Conservation (phyloP, 2,888 invertebrate species). For the Cheilosia soror region DNA sequence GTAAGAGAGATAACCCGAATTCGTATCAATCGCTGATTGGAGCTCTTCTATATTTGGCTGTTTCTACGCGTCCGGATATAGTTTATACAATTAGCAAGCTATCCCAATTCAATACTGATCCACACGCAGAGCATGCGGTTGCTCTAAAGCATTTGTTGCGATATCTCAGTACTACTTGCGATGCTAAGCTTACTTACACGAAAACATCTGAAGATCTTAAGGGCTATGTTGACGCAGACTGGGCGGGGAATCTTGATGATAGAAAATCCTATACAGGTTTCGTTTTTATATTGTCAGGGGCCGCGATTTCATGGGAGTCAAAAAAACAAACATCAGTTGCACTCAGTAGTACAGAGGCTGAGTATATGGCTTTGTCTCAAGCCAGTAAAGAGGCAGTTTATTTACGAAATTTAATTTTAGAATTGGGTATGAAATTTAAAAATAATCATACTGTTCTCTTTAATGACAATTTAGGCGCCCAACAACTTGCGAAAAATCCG, state of each 20-base stretch:
- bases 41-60: constrained; percentile 35
- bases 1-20: background rate
- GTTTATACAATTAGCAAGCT: no score
- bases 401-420: constrained; percentile 27
- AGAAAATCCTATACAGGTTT: constrained; percentile 53
- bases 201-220: constrained; percentile 34
- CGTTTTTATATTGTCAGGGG: constrained; percentile 34
- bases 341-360: constrained; percentile 47
- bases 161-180: constrained; percentile 18
- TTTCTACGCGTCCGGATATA: constrained; percentile 37
- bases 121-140: no score
- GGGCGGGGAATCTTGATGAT: constrained; percentile 14
- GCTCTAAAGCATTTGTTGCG: no score
- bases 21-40: constrained; percentile 53
- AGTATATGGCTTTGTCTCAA: constrained; percentile 56
- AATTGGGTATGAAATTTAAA: constrained; percentile 13
- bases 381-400: constrained; percentile 39
- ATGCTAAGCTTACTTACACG: constrained; percentile 19
- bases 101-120: no score
- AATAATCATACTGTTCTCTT: constrained; percentile 27
- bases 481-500: constrained; percentile 37
- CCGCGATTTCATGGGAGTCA: constrained; percentile 47
- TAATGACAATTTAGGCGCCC: constrained; percentile 52
- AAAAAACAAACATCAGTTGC: constrained; percentile 53
- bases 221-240: constrained; percentile 49